phyloP scores from a whole-genome alignment of 2,797 vertebrate genomes.

The Ciconia nigra region DNA sequence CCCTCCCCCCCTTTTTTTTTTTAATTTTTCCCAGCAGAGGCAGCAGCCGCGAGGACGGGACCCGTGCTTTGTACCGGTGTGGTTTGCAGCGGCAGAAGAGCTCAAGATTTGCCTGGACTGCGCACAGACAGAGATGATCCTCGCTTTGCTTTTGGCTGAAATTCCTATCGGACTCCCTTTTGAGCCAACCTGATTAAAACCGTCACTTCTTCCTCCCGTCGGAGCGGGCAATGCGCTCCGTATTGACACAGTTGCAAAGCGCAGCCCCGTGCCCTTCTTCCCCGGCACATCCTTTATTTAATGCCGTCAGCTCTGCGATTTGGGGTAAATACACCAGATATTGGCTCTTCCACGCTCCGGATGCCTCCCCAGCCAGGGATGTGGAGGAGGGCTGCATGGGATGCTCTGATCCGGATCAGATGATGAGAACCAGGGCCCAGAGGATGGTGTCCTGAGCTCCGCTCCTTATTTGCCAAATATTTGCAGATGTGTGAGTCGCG shows the following conservation, averaged over 20 bases:
- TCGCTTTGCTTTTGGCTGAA: not conserved
- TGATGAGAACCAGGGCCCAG: not conserved
- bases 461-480: not conserved
- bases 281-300: not conserved
- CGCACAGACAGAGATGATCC: not conserved
- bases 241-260: not conserved
- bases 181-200: not conserved
- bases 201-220: not conserved
- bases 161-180: not conserved
- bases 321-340: not conserved
- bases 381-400: accelerated
- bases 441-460: not conserved
- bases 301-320: not conserved
- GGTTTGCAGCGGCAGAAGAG: not conserved
- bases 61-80: not conserved
- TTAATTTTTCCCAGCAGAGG: not conserved
- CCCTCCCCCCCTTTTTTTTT: not conserved
- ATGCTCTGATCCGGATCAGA: not conserved
- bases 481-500: not conserved
- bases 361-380: not conserved
- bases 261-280: not conserved
- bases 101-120: not conserved
- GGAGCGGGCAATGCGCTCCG: accelerated
- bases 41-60: not conserved
- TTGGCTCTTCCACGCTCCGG: accelerated